Conservation (phyloP, 2,797 vertebrate species). For the Alfaro cultratus region DNA sequence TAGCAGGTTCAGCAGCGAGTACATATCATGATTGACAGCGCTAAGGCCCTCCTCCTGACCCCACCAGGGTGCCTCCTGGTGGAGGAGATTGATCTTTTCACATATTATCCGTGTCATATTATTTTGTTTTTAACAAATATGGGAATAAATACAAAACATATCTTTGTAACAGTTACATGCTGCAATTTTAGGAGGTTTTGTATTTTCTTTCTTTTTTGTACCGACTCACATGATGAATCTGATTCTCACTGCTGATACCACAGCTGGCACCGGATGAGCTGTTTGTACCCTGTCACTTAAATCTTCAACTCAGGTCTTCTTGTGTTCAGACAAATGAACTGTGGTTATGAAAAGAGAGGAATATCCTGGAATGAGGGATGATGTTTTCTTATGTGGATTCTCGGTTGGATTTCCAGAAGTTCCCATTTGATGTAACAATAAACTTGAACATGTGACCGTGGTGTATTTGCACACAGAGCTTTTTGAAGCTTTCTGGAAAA, state of each 20-base stretch:
- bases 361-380: not conserved
- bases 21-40: too few species aligned
- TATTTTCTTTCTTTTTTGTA: not conserved
- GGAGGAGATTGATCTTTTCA: too few species aligned
- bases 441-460: constrained; percentile 54
- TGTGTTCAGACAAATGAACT: not conserved
- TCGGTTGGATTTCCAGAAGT: constrained; percentile 45
- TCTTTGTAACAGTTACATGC: too few species aligned
- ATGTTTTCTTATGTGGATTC: constrained; percentile 32
- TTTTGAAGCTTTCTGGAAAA: constrained; percentile 65
- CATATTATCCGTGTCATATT: too few species aligned
- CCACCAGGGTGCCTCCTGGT: too few species aligned
- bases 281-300: constrained; percentile 1
- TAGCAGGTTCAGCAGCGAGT: too few species aligned
- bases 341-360: not conserved
- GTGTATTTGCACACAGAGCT: constrained; percentile 12
- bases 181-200: not conserved
- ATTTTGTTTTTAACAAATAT: too few species aligned
- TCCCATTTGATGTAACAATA: constrained; percentile 61
- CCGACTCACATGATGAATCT: not conserved
- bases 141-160: too few species aligned
- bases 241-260: not conserved
- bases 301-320: not conserved
- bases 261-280: not conserved
- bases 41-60: too few species aligned